phyloP scores from a whole-genome alignment of 2,113 vertebrate species.

The Mastomys coucha region DNA sequence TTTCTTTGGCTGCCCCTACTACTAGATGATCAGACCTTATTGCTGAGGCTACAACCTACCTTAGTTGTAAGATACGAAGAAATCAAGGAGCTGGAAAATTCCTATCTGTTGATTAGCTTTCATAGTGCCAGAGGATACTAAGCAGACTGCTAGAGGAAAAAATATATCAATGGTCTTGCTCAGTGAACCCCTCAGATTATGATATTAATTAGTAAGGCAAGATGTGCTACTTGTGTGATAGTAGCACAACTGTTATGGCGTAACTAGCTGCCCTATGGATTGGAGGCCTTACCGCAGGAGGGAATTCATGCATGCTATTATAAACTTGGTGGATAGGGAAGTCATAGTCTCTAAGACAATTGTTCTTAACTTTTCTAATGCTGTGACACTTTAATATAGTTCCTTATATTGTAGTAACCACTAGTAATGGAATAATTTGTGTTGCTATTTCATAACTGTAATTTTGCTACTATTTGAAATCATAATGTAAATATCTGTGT shows the following conservation, averaged over 20 bases:
- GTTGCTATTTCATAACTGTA: neutral
- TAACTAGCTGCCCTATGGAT: too few relatives aligned
- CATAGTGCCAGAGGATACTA: neutral
- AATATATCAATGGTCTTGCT: too few relatives aligned
- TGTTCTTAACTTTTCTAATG: neutral
- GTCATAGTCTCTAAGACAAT: neutral
- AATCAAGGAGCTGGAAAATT: neutral
- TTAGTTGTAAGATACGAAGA: neutral
- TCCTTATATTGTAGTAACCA: neutral
- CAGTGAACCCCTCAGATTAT: neutral
- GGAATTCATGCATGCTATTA: neutral
- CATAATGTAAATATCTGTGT: neutral
- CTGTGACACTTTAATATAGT: neutral
- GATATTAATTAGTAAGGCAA: neutral
- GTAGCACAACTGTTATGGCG: neutral
- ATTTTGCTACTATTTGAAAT: neutral
- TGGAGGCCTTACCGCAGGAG: neutral
- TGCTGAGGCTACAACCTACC: neutral
- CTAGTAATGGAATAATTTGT: neutral
- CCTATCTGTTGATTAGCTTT: neutral
- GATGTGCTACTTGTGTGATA: neutral
- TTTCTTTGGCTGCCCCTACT: too few relatives aligned
- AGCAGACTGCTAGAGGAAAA: too few relatives aligned
- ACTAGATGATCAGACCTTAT: neutral
- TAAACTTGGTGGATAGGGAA: neutral